Evolutionary conservation across 2,888 invertebrate species (phyloP).

Genomic region (Thalpophila matura): DNA sequence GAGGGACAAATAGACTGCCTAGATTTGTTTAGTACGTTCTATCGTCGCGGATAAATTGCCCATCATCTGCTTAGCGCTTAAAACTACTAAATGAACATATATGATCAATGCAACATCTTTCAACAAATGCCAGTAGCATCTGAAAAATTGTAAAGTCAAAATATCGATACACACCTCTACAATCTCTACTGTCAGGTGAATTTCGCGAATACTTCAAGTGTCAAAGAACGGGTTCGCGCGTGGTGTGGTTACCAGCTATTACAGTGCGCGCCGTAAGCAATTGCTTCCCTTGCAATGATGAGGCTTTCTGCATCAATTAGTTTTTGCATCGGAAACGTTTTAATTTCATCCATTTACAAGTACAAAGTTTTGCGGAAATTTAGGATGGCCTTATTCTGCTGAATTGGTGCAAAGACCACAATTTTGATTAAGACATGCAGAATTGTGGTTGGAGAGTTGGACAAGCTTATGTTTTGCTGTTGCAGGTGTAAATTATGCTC

Average conservation of each 20-base stretch:
- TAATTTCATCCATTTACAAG: constrained; percentile 50
- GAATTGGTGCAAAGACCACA: constrained; percentile 35
- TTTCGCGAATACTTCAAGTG: constrained; percentile 79
- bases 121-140: too few species aligned
- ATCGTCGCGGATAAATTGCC: too few species aligned
- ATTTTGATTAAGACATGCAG: constrained; percentile 40
- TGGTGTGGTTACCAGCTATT: constrained; percentile 79
- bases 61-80: too few species aligned
- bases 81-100: too few species aligned
- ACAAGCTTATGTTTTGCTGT: constrained; percentile 8
- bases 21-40: too few species aligned
- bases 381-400: constrained; percentile 34
- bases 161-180: constrained; percentile 49
- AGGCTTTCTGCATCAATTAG: constrained; percentile 75
- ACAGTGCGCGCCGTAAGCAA: constrained; percentile 76
- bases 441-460: constrained; percentile 17
- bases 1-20: too few species aligned
- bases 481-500: constrained; percentile 18
- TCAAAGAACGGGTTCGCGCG: constrained; percentile 82
- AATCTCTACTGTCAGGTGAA: constrained; percentile 67
- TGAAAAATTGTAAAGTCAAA: too few species aligned
- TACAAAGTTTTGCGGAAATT: constrained; percentile 40
- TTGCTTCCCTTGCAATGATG: constrained; percentile 72
- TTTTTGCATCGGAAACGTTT: constrained; percentile 67
- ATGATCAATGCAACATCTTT: too few species aligned